A percentile compares a stretch with the other conserved stretches of the same genome.
phyloP scores from a whole-genome alignment of 2,797 vertebrate genomes.

The Botia almorhae region DNA sequence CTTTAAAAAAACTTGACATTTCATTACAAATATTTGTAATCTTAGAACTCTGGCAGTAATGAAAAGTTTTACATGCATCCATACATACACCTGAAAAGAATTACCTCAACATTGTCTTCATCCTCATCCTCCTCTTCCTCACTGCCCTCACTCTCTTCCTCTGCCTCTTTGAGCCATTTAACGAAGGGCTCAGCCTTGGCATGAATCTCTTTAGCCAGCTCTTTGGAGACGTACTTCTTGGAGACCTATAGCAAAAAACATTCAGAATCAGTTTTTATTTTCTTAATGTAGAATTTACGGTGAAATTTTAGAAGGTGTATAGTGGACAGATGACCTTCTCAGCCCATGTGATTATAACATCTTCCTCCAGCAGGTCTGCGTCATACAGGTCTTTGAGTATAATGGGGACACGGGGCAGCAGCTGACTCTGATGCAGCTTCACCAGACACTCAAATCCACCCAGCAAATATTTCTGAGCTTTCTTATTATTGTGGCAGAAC shows the following conservation, averaged over 20 bases:
- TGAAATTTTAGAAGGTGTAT: too few relatives aligned
- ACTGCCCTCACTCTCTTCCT: constrained; percentile 95
- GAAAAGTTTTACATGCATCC: background rate
- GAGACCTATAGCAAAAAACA: constrained; percentile 89
- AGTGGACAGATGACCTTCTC: constrained; percentile 85
- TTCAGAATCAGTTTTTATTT: too few relatives aligned
- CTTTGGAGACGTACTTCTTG: constrained; percentile 98
- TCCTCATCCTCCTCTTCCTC: constrained; percentile 89
- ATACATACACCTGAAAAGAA: background rate
- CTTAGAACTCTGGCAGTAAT: background rate
- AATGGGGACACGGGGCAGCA: constrained; percentile 90
- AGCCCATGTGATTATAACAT: constrained; percentile 95
- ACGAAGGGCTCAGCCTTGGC: constrained; percentile 96
- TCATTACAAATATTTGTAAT: too few relatives aligned
- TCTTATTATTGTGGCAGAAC: constrained; percentile 99
- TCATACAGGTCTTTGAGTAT: constrained; percentile 98
- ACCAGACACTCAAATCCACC: constrained; percentile 98
- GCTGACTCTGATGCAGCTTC: constrained; percentile 91
- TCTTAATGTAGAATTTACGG: too few relatives aligned
- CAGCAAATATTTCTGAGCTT: constrained; percentile 94
- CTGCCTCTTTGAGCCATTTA: constrained; percentile 98
- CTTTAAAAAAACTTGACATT: too few relatives aligned
- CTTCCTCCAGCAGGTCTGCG: constrained; percentile 94
- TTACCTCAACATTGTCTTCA: constrained; percentile 75
- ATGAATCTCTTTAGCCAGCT: constrained; percentile 98